Evolutionary conservation across 2,797 vertebrate genomes (phyloP).

Genomic region (Sarcoramphus papa): DNA sequence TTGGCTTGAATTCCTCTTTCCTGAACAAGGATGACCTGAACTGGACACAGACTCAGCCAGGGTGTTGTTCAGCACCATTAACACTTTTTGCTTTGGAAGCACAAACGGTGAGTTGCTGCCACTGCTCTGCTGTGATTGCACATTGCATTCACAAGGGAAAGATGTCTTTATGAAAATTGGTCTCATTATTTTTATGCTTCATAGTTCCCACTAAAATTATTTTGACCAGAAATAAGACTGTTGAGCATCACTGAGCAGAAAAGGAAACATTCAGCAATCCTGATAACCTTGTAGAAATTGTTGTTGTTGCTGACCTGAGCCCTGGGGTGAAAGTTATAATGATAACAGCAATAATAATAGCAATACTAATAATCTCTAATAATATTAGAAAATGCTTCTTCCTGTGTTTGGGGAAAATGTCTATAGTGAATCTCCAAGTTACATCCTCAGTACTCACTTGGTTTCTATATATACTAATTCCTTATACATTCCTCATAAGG

Average conservation of each 20-base stretch:
- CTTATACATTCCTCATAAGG: neutral
- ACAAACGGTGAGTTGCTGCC: neutral
- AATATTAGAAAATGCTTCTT: neutral
- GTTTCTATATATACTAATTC: neutral
- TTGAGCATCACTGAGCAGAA: neutral
- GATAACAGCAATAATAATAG: neutral
- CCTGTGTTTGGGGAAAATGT: neutral
- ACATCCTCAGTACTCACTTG: neutral
- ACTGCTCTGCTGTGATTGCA: neutral
- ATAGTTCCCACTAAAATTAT: neutral
- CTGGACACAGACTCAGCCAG: neutral
- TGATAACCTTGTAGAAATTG: neutral
- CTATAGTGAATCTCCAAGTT: neutral
- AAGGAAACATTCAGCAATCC: neutral
- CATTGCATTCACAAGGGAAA: neutral
- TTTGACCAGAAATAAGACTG: neutral
- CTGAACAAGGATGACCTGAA: neutral
- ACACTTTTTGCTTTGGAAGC: neutral
- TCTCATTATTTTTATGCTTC: constrained; percentile 5
- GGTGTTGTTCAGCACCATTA: neutral
- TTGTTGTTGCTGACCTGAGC: neutral
- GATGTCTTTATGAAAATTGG: neutral
- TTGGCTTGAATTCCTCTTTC: neutral
- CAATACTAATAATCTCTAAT: neutral
- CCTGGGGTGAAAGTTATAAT: neutral